A percentile compares a stretch with the other conserved stretches of the same genome.
Conservation (phyloP, 2,113 vertebrate species). For the Conger conger region DNA sequence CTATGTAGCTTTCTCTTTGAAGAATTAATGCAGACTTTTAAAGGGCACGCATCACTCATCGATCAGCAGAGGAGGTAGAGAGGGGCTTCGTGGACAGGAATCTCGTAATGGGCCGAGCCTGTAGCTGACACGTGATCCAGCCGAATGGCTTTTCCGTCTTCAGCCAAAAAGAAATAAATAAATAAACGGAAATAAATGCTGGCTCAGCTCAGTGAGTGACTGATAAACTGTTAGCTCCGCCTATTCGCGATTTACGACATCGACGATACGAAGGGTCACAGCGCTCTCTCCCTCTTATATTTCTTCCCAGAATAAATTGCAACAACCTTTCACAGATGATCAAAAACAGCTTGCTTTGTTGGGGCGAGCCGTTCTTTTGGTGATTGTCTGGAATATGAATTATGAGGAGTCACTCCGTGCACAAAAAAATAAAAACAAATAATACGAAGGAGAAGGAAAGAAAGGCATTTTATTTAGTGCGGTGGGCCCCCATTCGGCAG, state of each 20-base stretch:
- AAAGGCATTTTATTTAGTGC: constrained; percentile 32
- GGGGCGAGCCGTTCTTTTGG: constrained; percentile 7
- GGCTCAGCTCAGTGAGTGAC: neutral
- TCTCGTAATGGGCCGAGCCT: neutral
- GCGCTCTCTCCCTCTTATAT: neutral
- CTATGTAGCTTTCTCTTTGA: neutral
- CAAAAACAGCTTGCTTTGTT: constrained; percentile 18
- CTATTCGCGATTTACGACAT: neutral
- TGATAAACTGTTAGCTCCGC: neutral
- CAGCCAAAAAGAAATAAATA: neutral
- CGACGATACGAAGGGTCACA: neutral
- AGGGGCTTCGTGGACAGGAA: neutral
- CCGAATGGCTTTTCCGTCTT: neutral
- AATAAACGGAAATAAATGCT: no score
- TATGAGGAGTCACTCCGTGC: constrained; percentile 5
- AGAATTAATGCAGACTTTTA: neutral
- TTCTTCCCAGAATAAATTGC: neutral
- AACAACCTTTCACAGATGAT: constrained; percentile 9
- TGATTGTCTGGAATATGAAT: constrained; percentile 22
- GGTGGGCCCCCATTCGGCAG: constrained; percentile 33
- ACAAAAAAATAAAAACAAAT: constrained; percentile 30
- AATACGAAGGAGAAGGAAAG: neutral
- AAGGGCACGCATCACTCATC: neutral
- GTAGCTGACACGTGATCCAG: neutral
- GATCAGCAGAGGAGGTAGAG: neutral